A percentile compares a stretch with the other conserved stretches of the same genome.
phyloP scores from a whole-genome alignment of 2,888 invertebrate genomes.

The Halocaridina rubra region DNA sequence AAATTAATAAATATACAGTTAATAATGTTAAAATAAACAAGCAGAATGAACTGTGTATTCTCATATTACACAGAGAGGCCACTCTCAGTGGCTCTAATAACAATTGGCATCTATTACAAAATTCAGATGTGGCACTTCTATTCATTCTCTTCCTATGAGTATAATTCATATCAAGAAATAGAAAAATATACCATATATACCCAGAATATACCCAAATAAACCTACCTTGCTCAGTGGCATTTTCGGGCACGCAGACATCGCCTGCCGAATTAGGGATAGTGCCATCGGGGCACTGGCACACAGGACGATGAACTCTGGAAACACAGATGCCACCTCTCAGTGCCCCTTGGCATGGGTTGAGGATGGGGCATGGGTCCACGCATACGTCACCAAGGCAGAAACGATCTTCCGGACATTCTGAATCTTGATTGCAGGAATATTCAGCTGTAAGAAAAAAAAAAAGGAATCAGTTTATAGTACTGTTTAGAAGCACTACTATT shows the following conservation, averaged over 20 bases:
- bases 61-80: not conserved
- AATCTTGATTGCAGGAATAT: slow-evolving; percentile 42
- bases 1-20: no score
- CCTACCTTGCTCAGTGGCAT: slow-evolving; percentile 31
- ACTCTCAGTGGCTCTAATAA: not conserved
- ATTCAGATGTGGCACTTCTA: not conserved
- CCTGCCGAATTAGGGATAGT: slow-evolving; percentile 60
- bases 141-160: not conserved
- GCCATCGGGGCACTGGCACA: slow-evolving; percentile 63
- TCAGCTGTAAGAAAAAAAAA: slow-evolving; percentile 31
- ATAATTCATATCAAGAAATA: no score
- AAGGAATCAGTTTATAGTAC: no score
- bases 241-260: slow-evolving; percentile 35
- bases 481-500: no score
- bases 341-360: slow-evolving; percentile 56
- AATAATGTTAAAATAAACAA: no score
- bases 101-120: not conserved
- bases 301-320: slow-evolving; percentile 53
- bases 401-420: slow-evolving; percentile 65
- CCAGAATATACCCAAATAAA: not conserved
- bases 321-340: slow-evolving; percentile 56
- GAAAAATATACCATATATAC: no score
- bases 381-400: slow-evolving; percentile 66
- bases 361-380: slow-evolving; percentile 62
- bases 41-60: no score